Conservation (phyloP, 1,140 invertebrate genomes). For the Hormaphis cornu region DNA sequence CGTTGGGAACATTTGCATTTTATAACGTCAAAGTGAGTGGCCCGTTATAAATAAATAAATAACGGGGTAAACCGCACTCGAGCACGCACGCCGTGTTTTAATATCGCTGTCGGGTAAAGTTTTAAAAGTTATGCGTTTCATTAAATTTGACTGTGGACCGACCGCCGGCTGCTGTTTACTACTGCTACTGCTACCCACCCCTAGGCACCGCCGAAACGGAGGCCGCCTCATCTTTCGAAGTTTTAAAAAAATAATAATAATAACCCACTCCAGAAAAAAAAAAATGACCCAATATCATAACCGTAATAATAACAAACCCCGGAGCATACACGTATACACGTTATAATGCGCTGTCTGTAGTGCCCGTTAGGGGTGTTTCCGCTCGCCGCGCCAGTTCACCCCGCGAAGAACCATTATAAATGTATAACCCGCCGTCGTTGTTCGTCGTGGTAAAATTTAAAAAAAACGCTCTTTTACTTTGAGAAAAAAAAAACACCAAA, state of each 20-base stretch:
- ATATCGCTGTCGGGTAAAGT: slow-evolving; percentile 22
- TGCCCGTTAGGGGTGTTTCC: neutral
- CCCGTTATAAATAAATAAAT: slow-evolving; percentile 31
- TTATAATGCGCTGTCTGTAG: neutral
- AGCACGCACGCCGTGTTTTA: neutral
- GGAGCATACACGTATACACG: too few relatives aligned
- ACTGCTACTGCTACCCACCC: slow-evolving; percentile 22
- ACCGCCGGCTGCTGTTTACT: slow-evolving; percentile 31
- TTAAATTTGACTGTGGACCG: slow-evolving; percentile 27
- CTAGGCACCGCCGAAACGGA: slow-evolving; percentile 15
- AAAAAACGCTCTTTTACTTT: neutral
- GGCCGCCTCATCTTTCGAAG: neutral
- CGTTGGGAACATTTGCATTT: slow-evolving; percentile 26
- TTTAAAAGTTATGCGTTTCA: slow-evolving; percentile 33
- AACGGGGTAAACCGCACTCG: slow-evolving; percentile 24
- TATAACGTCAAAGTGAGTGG: slow-evolving; percentile 26
- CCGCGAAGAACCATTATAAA: neutral
- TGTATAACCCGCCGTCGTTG: neutral
- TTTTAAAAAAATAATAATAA: slow-evolving; percentile 27
- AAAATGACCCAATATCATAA: slow-evolving; percentile 13
- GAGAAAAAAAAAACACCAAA: neutral
- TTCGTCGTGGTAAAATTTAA: neutral
- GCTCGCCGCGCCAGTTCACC: neutral
- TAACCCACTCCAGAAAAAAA: slow-evolving; percentile 12
- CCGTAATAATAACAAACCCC: slow-evolving; percentile 20